Evolutionary conservation across 2,888 invertebrate genomes (phyloP).

Genomic region (Tenthredo scrophulariae): DNA sequence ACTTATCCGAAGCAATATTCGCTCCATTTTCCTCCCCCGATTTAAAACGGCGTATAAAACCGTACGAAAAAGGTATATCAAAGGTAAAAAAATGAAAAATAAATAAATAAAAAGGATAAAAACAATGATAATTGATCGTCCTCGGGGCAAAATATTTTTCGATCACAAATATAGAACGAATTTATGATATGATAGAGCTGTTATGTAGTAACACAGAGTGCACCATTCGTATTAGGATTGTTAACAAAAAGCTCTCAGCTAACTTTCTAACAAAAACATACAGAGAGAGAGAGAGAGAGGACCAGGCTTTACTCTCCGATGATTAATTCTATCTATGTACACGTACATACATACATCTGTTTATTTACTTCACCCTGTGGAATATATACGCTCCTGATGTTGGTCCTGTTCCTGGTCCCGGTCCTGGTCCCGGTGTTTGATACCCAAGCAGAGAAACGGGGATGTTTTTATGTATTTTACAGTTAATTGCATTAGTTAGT

Average conservation of each 20-base stretch:
- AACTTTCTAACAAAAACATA: conserved; percentile 29
- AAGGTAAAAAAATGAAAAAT: not conserved
- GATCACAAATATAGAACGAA: not conserved
- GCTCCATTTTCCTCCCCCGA: too few relatives aligned
- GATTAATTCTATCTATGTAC: conserved; percentile 40
- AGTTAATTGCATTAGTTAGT: conserved; percentile 27
- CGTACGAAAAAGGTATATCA: too few relatives aligned
- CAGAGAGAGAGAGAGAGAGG: not conserved
- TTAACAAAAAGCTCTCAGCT: conserved; percentile 18
- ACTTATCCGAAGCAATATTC: too few relatives aligned
- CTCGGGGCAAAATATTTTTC: not conserved
- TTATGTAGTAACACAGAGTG: not conserved
- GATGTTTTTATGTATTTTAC: conserved; percentile 17
- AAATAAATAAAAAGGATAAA: not conserved
- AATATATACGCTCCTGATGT: not conserved
- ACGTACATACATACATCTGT: conserved; percentile 20
- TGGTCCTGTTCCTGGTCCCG: too few relatives aligned
- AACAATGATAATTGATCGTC: not conserved
- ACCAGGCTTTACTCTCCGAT: conserved; percentile 34
- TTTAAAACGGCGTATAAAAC: too few relatives aligned
- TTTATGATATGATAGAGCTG: not conserved
- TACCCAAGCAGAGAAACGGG: not conserved
- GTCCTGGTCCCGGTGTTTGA: not conserved
- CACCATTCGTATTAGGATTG: conserved; percentile 14
- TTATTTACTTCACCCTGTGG: conserved; percentile 34